Evolutionary conservation across 2,888 invertebrate species (phyloP).

Genomic region (Xanthia icteritia): DNA sequence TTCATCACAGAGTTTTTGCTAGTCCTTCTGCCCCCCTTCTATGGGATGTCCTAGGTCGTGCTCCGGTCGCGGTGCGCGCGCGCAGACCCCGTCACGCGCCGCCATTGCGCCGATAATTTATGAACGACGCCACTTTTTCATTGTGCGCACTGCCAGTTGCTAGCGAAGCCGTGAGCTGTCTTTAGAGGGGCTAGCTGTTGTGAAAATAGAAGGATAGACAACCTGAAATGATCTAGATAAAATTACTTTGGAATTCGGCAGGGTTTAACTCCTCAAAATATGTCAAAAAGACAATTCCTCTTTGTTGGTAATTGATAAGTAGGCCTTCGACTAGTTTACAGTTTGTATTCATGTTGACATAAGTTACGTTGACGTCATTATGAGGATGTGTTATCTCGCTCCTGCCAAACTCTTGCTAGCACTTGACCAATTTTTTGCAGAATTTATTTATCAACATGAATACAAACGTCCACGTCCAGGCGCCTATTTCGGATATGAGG

Average conservation of each 20-base stretch:
- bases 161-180: constrained; percentile 62
- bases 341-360: too few relatives aligned
- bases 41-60: constrained; percentile 41
- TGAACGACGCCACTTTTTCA: constrained; percentile 77
- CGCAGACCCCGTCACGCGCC: constrained; percentile 74
- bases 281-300: not conserved
- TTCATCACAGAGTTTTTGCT: too few relatives aligned
- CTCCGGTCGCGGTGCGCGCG: constrained; percentile 55
- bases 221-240: not conserved
- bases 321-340: too few relatives aligned
- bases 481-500: too few relatives aligned
- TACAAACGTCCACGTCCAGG: too few relatives aligned
- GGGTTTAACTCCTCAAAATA: not conserved
- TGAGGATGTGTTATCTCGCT: too few relatives aligned
- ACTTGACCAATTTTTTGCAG: too few relatives aligned
- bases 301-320: not conserved
- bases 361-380: too few relatives aligned
- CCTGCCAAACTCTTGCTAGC: too few relatives aligned
- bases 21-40: constrained; percentile 6
- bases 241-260: too few relatives aligned
- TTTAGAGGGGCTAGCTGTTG: constrained; percentile 32
- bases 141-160: constrained; percentile 74
- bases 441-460: too few relatives aligned
- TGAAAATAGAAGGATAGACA: constrained; percentile 30
- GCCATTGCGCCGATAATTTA: constrained; percentile 77